A percentile compares a stretch with the other conserved stretches of the same genome.
Evolutionary conservation across 2,113 vertebrate genomes (phyloP).

Genomic region (Rhinopomastus cyanomelas): DNA sequence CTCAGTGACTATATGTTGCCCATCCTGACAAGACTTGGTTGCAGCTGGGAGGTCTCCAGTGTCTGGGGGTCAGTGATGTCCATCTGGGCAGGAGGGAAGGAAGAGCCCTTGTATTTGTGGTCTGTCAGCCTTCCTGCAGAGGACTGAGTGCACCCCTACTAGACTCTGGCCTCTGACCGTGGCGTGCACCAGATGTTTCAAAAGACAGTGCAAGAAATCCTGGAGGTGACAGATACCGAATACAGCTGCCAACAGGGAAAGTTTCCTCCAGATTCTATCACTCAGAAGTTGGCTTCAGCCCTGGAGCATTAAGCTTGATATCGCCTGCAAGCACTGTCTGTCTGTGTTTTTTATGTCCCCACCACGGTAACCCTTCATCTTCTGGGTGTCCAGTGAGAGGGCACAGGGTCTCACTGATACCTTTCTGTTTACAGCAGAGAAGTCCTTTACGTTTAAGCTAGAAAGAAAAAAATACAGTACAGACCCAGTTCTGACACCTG

Average conservation of each 20-base stretch:
- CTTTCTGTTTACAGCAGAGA: not conserved
- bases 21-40: not conserved
- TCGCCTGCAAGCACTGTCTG: not conserved
- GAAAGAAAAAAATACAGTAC: not conserved
- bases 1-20: fast-evolving
- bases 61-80: not conserved
- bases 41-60: not conserved
- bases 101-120: not conserved
- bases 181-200: not conserved
- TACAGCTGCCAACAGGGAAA: not conserved
- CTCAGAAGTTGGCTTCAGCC: not conserved
- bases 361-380: not conserved
- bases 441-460: not conserved
- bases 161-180: not conserved
- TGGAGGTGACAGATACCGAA: not conserved
- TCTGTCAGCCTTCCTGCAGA: not conserved
- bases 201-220: not conserved
- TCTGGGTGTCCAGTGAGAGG: not conserved
- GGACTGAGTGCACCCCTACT: fast-evolving
- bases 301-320: not conserved
- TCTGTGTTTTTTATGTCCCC: not conserved
- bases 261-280: not conserved
- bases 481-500: not conserved
- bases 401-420: not conserved
- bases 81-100: not conserved